Conservation (phyloP, 2,888 invertebrate species). For the Cephus runcator region DNA sequence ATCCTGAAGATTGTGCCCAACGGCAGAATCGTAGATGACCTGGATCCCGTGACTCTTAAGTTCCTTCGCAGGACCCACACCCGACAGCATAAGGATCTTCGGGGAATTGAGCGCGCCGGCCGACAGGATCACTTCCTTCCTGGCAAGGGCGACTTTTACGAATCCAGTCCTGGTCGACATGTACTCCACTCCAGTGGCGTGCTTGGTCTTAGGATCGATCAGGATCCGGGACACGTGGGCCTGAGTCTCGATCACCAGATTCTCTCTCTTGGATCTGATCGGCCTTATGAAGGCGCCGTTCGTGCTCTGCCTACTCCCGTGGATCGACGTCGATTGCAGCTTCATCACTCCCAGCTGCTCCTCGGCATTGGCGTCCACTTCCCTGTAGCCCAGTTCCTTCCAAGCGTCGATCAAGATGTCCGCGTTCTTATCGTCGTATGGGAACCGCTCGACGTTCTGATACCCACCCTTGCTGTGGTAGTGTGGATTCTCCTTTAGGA, state of each 20-base stretch:
- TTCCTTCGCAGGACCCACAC: conserved; percentile 66
- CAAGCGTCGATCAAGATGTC: conserved; percentile 71
- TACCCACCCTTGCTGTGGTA: conserved; percentile 74
- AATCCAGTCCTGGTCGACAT: conserved; percentile 48
- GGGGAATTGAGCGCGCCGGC: conserved; percentile 68
- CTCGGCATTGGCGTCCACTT: conserved; percentile 71
- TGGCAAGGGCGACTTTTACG: conserved; percentile 56
- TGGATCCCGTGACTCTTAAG: conserved; percentile 59
- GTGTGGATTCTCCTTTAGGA: conserved; percentile 59
- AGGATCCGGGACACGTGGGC: conserved; percentile 67
- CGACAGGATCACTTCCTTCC: conserved; percentile 67
- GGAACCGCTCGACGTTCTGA: conserved; percentile 73
- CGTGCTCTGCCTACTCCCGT: conserved; percentile 72
- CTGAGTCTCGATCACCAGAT: conserved; percentile 63
- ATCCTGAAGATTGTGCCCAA: conserved; percentile 69
- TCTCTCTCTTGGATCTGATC: conserved; percentile 68
- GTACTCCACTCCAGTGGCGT: conserved; percentile 64
- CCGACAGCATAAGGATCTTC: conserved; percentile 68
- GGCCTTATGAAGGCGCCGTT: conserved; percentile 77
- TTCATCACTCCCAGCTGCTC: conserved; percentile 73
- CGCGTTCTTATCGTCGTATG: conserved; percentile 72
- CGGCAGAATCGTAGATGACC: conserved; percentile 62
- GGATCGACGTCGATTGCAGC: conserved; percentile 71
- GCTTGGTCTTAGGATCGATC: conserved; percentile 65
- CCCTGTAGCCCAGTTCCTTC: conserved; percentile 71